Evolutionary conservation across 92 coral and sea anemone species (phyloP), one percentile per base, ranked within the genome.

Genomic region (Porites rus): DNA sequence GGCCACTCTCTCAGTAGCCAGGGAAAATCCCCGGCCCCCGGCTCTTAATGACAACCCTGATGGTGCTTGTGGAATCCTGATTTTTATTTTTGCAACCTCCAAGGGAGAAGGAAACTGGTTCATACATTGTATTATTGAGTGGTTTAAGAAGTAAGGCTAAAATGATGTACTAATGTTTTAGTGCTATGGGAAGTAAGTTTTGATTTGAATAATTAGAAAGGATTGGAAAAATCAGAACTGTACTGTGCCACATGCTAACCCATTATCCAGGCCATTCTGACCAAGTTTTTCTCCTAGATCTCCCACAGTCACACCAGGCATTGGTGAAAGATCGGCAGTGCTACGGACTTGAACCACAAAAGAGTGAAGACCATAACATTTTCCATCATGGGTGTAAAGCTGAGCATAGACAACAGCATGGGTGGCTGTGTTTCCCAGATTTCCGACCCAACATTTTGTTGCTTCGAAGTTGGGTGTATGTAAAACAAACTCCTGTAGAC

Each of bases 381-480:
- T 85, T 7, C 97, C 94, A 77, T 97, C 97, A 21, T 93, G 97
- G 18, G 99, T 97, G 92, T 97, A 95, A 21, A 97, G 91, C 89
- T 97, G 99, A 9, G 99, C 99, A 62, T 93, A 97, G 4, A 97
- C 97, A 74, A 97, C 62, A 7, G 99, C 96, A 93, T 97, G 99
- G 52, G 99, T 97, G 43, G 98, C 99, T 60, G 96, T 91, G 67
- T 86, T 87, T 20, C 99, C 99, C 19, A 97, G 93, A 72, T 97
- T 97, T 2, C 99, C 99, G 4, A 97, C 99, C 99, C 99, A 97
- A 88, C 98, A 93, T 76, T 97, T 97, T 46, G 98, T 97, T 22
- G 99, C 99, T 82, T 92, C 94, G 83, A 82, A 92, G 75, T 73
- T 90, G 8, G 99, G 99, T 20, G 99, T 97, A 87, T 97, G 91